Evolutionary conservation across 1,140 invertebrate genomes (phyloP).

Genomic region (Trissolcus basalis): DNA sequence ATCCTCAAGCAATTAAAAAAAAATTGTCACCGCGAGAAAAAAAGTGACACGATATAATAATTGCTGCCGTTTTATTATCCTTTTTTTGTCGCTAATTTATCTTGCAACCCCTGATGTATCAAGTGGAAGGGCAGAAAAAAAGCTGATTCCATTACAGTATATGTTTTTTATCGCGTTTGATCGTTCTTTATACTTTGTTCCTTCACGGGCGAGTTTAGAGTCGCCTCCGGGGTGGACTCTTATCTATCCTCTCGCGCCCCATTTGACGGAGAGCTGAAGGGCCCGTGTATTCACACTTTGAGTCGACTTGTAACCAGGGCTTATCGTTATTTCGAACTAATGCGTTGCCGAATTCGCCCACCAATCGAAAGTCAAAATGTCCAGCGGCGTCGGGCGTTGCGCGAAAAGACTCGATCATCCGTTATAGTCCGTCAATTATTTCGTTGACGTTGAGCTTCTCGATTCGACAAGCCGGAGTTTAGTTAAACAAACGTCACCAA

Average conservation of each 20-base stretch:
- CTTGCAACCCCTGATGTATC: no score
- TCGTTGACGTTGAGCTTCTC: constrained; percentile 12
- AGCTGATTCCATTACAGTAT: constrained; percentile 3
- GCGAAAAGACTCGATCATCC: constrained; percentile 24
- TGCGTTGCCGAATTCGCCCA: neutral
- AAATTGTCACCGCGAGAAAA: no score
- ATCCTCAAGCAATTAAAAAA: no score
- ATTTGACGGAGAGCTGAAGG: constrained; percentile 39
- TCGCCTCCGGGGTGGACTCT: constrained; percentile 38
- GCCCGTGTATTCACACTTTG: constrained; percentile 25
- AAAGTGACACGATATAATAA: no score
- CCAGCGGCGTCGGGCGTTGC: neutral
- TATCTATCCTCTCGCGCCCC: constrained; percentile 46
- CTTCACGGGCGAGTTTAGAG: constrained; percentile 26
- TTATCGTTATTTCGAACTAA: constrained; percentile 21
- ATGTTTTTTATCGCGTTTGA: constrained; percentile 34
- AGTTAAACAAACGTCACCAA: constrained; percentile 41
- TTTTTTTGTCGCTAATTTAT: no score
- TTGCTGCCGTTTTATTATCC: no score
- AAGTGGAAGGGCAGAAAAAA: no score
- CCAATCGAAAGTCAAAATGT: constrained; percentile 13
- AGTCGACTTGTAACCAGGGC: constrained; percentile 3
- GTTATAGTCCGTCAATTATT: constrained; percentile 42
- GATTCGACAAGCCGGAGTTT: constrained; percentile 19
- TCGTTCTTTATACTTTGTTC: constrained; percentile 37